Evolutionary conservation across 2,888 invertebrate genomes (phyloP), one percentile per base, ranked within the genome.

Genomic region (Idaea biselata): DNA sequence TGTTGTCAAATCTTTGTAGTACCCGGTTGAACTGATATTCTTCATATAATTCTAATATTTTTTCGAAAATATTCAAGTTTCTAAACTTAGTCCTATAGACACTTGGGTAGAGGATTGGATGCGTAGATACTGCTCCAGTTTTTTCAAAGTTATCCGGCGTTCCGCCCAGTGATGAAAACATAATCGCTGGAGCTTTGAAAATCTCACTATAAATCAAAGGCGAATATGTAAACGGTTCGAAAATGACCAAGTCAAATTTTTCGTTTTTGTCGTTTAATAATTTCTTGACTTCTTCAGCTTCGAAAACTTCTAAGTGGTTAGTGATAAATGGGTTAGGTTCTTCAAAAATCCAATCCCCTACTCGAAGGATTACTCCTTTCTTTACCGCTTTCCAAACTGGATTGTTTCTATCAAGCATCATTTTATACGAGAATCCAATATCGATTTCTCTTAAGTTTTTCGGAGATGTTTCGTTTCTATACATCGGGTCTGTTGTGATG

Each of bases 371-470:
- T 0, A 65, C 62, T 1, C 63, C 59, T 0, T 6, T 58, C 17
- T 59, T 59, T 3, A 68, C 62, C 0, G 61, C 0, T 16, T 64
- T 14, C 44, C 44, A 44, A 44, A 44, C 44, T 44, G 44, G 44
- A 44, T 44, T 44, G 14, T 44, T 44, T 44, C 44, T 6, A 14
- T 44, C 44, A 8, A 44, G 55, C 33, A 6, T 61, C 75, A 68
- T 62, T 6, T 70, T 60, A 16, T 84, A 82, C 0, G 81, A 79
- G 1, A 80, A 53, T 16, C 81, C 77, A 0, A 84, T 67, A 64
- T 84, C 81, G 0, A 87, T 83, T 74, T 86, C 81, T 16, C 77
- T 84, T 0, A 84, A 62, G 63, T 85, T 86, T 2, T 67, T 60
- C 0, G 87, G 73, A 0, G 75, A 67, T 14, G 72, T 61, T 58